Conservation (phyloP, 1,140 invertebrate genomes). For the Pseudomyrmex pallidus region DNA sequence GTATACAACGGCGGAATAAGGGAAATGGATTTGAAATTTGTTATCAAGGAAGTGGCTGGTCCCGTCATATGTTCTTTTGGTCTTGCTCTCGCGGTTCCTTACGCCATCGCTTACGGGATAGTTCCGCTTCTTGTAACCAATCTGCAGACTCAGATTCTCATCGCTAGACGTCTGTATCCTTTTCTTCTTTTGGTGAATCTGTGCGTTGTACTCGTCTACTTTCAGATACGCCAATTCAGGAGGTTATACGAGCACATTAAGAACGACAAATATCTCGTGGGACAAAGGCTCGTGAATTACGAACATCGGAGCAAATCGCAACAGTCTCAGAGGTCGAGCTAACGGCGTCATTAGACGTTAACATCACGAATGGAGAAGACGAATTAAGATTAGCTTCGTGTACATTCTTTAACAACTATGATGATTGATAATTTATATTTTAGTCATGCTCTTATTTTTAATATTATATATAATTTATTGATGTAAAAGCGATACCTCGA, state of each 20-base stretch:
- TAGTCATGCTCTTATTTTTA: conserved; percentile 73
- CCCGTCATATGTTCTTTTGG: conserved; percentile 96
- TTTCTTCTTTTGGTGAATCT: conserved; percentile 91
- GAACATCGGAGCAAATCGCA: conserved; percentile 90
- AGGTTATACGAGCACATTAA: conserved; percentile 99
- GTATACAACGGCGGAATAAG: conserved; percentile 96
- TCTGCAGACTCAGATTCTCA: conserved; percentile 90
- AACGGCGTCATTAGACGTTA: conserved; percentile 66
- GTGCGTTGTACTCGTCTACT: conserved; percentile 88
- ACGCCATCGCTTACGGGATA: conserved; percentile 93
- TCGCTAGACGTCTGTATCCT: conserved; percentile 96
- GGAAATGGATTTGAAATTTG: conserved; percentile 95
- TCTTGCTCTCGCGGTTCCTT: conserved; percentile 94
- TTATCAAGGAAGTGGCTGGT: conserved; percentile 93
- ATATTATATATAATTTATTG: conserved; percentile 80
- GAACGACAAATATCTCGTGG: conserved; percentile 99
- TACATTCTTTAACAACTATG: conserved; percentile 76
- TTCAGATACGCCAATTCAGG: conserved; percentile 96
- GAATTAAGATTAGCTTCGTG: conserved; percentile 76
- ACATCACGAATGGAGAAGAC: conserved; percentile 43
- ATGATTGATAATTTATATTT: conserved; percentile 70
- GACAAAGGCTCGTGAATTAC: conserved; percentile 97
- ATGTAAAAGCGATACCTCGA: conserved; percentile 74
- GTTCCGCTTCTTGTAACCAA: conserved; percentile 92
- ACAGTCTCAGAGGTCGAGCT: conserved; percentile 78